These are phyloP conservation scores for Drosophila lowei DNA, from an alignment of 1,140 invertebrate species.

Conservation along the genomic window DNA sequence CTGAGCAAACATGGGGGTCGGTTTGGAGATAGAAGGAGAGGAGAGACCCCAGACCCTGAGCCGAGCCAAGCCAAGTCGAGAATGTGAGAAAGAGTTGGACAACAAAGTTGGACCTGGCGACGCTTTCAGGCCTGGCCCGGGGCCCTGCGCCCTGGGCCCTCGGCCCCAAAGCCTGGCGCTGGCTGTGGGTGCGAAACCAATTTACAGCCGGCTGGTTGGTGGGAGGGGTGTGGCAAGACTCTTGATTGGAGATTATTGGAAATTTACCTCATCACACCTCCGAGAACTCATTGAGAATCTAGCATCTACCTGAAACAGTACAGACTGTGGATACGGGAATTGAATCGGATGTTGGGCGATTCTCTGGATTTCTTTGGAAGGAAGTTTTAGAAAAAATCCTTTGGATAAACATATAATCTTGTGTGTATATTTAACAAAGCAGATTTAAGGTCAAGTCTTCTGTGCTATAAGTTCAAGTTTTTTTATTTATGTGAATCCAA, in stretches of 20 bases:
- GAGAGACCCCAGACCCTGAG: neutral
- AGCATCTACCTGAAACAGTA: constrained; percentile 10
- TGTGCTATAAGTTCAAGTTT: no score
- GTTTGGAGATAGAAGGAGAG: neutral
- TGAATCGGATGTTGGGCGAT: no score
- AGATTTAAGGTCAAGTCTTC: no score
- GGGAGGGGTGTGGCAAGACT: constrained; percentile 16
- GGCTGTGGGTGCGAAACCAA: constrained; percentile 48
- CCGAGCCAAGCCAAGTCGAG: neutral
- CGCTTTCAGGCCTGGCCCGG: no score
- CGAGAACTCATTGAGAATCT: constrained; percentile 18
- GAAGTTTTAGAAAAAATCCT: no score
- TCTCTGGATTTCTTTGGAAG: no score
- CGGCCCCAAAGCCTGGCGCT: constrained; percentile 10
- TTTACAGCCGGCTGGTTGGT: constrained; percentile 28
- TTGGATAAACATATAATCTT: no score
- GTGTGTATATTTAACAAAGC: no score
- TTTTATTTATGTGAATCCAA: neutral
- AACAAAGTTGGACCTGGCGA: constrained; percentile 19
- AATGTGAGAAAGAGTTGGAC: constrained; percentile 49
- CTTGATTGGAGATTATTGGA: constrained; percentile 40
- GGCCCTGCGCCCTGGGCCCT: no score
- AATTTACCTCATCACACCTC: constrained; percentile 48
- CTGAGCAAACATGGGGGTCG: constrained; percentile 58
- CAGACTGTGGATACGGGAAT: neutral